Base-by-base conservation (phyloP, 2,113 vertebrate species). In the Syngnathoides biaculeatus region DNA sequence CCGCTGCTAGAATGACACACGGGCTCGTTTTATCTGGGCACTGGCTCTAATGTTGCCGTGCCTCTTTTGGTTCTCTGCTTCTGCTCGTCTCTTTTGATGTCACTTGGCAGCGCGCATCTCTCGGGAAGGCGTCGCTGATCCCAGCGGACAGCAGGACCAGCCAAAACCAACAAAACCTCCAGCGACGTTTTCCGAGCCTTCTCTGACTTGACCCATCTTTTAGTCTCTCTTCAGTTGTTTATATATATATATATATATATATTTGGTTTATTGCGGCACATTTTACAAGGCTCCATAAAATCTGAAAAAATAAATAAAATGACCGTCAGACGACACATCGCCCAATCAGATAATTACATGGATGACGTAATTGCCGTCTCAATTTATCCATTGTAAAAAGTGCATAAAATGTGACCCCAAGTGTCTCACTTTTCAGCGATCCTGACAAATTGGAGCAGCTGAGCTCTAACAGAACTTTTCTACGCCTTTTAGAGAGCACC, bases 31-130 rank as follows among this genome's bases (percentile, higher is more conserved):
- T 30, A 71, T 55, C 58, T 64, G 43, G 19, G 22, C 26, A 59
- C 40, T 57, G 55, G 39, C 38, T 22, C 60, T 8, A n/a, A 35
- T 39, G 19, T 20, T 59, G 38, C 38, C 30, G 48, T 14, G 14
- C 55, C 24, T 57, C 5, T 17, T 40, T 17, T 22, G 22, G 39
- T 26, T 43, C 60, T 43, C 26, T 17, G 60, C 55, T 1, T 57
- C 14, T 17, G 40, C 40, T 43, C 11, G 40, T 62, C 39, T 42
- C 64, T 57, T 73, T 61, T 70, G 42, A 76, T 80, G 65, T 55
- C 19, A 70, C 43, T 70, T 77, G 73, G 73, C 71, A 79, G 76
- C 62, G 9, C 45, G 12, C 11, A 65, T 22, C 72, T 76, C 68
- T 65, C 12, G n/a, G 60, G 64, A 53, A 50, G 48, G 40, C 40